Conservation (phyloP, 23 tunicate species). For the Styela clava region DNA sequence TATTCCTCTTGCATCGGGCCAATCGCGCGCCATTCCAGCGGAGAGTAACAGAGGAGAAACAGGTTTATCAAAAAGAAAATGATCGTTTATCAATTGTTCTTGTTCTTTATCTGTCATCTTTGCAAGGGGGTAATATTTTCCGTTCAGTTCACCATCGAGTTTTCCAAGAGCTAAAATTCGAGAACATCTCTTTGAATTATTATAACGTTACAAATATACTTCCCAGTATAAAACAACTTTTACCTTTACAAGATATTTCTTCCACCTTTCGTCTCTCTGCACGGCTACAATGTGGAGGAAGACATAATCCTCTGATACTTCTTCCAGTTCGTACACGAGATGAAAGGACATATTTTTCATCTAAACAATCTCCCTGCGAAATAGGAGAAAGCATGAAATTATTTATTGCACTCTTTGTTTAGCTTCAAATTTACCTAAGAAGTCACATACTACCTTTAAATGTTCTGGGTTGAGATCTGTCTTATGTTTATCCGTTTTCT, state of each 20-base stretch:
- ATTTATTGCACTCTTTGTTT: not conserved
- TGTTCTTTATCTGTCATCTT: slow-evolving; percentile 88
- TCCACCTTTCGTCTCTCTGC: slow-evolving; percentile 94
- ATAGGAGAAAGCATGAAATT: not conserved
- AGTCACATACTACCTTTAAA: slow-evolving; percentile 43
- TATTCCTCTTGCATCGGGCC: slow-evolving; percentile 83
- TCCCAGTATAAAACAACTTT: too few relatives aligned
- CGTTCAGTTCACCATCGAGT: slow-evolving; percentile 88
- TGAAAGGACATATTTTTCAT: slow-evolving; percentile 94
- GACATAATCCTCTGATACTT: slow-evolving; percentile 83
- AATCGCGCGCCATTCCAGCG: slow-evolving; percentile 66
- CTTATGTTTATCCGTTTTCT: slow-evolving; percentile 77
- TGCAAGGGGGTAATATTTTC: slow-evolving; percentile 77
- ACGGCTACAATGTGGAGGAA: slow-evolving; percentile 91
- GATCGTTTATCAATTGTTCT: slow-evolving; percentile 80
- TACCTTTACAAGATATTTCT: slow-evolving; percentile 60
- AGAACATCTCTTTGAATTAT: too few relatives aligned
- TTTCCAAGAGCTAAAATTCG: slow-evolving; percentile 53
- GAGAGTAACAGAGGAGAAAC: slow-evolving; percentile 92
- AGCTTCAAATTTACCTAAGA: not conserved
- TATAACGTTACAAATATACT: too few relatives aligned
- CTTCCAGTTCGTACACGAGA: slow-evolving; percentile 96
- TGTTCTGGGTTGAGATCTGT: slow-evolving; percentile 79
- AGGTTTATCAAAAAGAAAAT: slow-evolving; percentile 81
- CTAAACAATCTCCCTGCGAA: slow-evolving; percentile 67